Conservation (phyloP, 2,888 invertebrate genomes). For the Sympetrum striolatum region DNA sequence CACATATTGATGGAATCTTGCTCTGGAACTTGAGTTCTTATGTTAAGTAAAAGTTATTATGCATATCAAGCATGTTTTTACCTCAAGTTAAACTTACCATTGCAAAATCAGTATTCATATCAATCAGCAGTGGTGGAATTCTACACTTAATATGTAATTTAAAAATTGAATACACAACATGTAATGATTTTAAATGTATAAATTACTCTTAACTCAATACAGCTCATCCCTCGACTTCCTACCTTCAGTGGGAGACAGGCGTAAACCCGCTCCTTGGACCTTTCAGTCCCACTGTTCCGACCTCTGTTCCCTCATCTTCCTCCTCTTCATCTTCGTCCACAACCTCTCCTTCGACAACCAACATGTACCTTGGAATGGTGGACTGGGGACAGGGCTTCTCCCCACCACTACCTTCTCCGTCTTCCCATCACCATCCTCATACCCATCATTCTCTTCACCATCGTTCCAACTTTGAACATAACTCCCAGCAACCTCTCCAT, state of each 20-base stretch:
- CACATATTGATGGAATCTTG: no score
- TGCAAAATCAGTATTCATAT: no score
- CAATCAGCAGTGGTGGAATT: no score
- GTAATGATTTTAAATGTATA: neutral
- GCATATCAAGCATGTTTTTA: no score
- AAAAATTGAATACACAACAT: no score
- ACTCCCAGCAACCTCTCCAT: neutral
- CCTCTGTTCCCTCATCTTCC: conserved; percentile 27
- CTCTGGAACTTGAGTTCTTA: no score
- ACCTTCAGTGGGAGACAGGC: conserved; percentile 26
- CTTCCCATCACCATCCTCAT: neutral
- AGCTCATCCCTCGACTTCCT: conserved; percentile 36
- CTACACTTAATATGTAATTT: no score
- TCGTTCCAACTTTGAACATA: neutral
- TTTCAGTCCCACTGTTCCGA: conserved; percentile 46
- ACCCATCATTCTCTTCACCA: neutral
- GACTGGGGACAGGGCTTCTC: conserved; percentile 48
- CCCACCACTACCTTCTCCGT: conserved; percentile 31
- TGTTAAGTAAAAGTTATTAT: no score
- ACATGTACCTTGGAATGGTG: conserved; percentile 53
- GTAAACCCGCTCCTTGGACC: conserved; percentile 30
- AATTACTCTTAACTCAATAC: neutral
- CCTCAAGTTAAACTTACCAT: no score
- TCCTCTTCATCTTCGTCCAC: conserved; percentile 40
- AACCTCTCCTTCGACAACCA: conserved; percentile 50